Percentiles rank a stretch among this genome's conserved stretches.
Conservation (phyloP, 1,140 invertebrate species). For the Papilio helenus region DNA sequence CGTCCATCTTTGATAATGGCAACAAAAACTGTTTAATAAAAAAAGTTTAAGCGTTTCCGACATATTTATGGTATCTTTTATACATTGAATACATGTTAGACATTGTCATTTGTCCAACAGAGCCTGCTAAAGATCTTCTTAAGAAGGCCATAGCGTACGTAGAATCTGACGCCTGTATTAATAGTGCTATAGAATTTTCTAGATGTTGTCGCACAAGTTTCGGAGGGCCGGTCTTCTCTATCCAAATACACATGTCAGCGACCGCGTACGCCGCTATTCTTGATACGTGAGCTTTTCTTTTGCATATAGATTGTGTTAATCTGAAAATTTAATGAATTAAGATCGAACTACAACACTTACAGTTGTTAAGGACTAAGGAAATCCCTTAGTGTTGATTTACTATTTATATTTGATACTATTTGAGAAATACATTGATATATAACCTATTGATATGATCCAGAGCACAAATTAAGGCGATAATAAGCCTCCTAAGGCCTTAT, state of each 20-base stretch:
- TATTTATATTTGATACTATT: neutral
- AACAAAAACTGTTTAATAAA: neutral
- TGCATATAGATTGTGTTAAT: constrained; percentile 72
- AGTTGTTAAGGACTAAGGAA: neutral
- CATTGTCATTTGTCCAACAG: constrained; percentile 65
- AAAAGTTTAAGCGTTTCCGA: constrained; percentile 63
- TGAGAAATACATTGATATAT: no score
- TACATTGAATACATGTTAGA: constrained; percentile 72
- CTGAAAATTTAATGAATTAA: constrained; percentile 54
- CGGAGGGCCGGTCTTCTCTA: constrained; percentile 59
- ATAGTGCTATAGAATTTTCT: constrained; percentile 65
- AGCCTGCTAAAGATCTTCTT: constrained; percentile 59
- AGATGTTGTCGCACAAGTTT: constrained; percentile 67
- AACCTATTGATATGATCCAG: no score
- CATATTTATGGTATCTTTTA: constrained; percentile 78
- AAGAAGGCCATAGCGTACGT: constrained; percentile 69
- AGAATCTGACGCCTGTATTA: constrained; percentile 67
- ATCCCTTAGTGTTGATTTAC: neutral
- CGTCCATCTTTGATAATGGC: neutral
- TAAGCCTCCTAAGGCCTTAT: no score
- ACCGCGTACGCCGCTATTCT: constrained; percentile 70
- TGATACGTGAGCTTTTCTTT: constrained; percentile 68
- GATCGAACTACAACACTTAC: neutral
- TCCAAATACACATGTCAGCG: constrained; percentile 61
- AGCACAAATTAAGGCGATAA: no score